phyloP scores from a whole-genome alignment of 2,113 vertebrate genomes.

The Mohoua ochrocephala region DNA sequence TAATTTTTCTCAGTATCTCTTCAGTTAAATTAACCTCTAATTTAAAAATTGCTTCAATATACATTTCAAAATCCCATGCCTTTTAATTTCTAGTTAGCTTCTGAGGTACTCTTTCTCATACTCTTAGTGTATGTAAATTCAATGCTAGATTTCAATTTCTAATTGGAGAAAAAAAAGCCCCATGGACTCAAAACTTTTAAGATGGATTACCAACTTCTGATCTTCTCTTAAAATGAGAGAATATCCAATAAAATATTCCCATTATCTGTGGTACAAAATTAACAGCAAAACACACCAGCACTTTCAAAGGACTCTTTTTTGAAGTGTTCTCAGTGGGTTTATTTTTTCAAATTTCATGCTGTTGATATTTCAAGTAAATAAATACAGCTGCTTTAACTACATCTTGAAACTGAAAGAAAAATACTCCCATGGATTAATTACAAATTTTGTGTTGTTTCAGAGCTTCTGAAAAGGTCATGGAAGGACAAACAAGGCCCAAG shows the following conservation, averaged over 20 bases:
- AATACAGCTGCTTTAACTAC: background rate
- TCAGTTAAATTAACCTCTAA: background rate
- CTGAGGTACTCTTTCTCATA: background rate
- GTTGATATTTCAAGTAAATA: conserved; percentile 14
- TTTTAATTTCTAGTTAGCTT: background rate
- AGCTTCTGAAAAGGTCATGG: background rate
- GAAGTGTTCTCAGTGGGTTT: background rate
- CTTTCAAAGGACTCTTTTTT: background rate
- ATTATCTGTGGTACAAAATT: background rate
- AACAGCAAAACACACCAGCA: background rate
- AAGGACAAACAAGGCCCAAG: background rate
- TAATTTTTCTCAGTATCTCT: background rate
- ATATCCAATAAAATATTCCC: background rate
- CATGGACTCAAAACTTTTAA: background rate
- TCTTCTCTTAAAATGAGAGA: background rate
- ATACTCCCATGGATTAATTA: background rate
- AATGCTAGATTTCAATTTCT: background rate
- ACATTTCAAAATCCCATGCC: background rate
- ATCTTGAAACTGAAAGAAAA: background rate
- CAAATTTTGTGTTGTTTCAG: background rate
- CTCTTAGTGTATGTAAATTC: background rate
- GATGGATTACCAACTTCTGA: background rate
- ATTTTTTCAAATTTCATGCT: background rate
- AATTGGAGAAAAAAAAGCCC: background rate
- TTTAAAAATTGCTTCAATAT: background rate